phyloP scores from a whole-genome alignment of 2,888 invertebrate species.

The Marronus borbonicus region DNA sequence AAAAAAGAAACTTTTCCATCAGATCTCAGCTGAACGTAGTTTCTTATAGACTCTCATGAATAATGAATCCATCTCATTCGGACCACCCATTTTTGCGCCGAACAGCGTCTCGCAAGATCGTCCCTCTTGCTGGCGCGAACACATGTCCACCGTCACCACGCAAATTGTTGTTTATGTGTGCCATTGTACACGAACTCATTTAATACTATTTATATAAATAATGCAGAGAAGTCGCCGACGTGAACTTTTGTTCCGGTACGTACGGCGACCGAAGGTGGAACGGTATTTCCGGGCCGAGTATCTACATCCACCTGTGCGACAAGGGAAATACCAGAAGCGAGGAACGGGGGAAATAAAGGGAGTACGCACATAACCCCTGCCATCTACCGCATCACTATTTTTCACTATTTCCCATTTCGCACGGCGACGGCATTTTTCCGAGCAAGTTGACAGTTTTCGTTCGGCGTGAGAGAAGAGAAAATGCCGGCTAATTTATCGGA shows the following conservation, averaged over 20 bases:
- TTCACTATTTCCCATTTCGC: conserved; percentile 35
- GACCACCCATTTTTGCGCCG: not conserved
- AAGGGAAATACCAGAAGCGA: not conserved
- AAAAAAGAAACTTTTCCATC: too few relatives aligned
- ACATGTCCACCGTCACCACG: conserved; percentile 26
- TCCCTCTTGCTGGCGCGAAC: conserved; percentile 10
- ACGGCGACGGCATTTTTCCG: conserved; percentile 9
- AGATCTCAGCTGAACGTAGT: not conserved
- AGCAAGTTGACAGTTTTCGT: conserved; percentile 23
- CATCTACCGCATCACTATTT: conserved; percentile 18
- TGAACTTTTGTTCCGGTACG: conserved; percentile 30
- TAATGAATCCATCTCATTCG: conserved; percentile 21
- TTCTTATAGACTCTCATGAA: conserved; percentile 8
- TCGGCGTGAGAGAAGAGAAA: conserved; percentile 15
- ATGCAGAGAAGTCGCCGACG: conserved; percentile 42
- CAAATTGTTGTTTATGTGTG: conserved; percentile 54
- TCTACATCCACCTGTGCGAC: not conserved
- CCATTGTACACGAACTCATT: conserved; percentile 53
- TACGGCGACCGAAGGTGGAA: not conserved
- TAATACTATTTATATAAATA: conserved; percentile 56
- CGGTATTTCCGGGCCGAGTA: not conserved
- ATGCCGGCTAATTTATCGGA: conserved; percentile 20
- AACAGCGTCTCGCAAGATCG: not conserved
- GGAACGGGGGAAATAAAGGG: conserved; percentile 1
- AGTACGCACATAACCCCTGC: not conserved